Evolutionary conservation across 2,113 vertebrate genomes (phyloP).

Genomic region (Tupaia tana): DNA sequence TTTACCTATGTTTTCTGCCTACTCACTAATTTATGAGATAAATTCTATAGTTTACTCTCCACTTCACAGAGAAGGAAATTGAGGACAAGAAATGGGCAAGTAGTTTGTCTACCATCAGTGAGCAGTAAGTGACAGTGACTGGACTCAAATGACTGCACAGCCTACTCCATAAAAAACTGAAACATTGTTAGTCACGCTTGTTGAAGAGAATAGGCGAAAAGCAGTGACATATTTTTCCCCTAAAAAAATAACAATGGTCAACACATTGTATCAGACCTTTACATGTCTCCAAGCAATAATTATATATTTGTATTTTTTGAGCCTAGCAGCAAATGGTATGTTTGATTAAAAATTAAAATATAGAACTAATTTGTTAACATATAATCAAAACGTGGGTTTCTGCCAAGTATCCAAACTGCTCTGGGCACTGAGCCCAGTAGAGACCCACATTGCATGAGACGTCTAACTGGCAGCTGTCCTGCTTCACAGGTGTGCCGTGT

Average conservation of each 20-base stretch:
- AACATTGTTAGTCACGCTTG: neutral
- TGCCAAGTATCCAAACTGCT: slow-evolving; percentile 30
- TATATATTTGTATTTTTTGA: slow-evolving; percentile 43
- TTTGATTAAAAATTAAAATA: slow-evolving; percentile 54
- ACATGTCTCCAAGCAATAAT: slow-evolving; percentile 16
- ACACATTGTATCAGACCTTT: neutral
- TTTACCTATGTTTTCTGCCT: slow-evolving; percentile 37
- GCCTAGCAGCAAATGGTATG: neutral
- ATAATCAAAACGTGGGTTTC: slow-evolving; percentile 21
- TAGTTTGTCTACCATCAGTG: neutral
- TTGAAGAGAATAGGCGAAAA: neutral
- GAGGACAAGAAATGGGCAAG: slow-evolving; percentile 12
- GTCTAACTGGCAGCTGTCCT: neutral
- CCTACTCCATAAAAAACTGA: neutral
- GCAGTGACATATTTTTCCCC: neutral
- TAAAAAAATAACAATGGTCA: neutral
- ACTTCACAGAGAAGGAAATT: slow-evolving; percentile 15
- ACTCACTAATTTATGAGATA: neutral
- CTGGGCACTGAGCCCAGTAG: neutral
- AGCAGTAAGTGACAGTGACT: neutral
- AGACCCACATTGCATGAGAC: neutral
- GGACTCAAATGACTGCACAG: neutral
- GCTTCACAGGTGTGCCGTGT: neutral
- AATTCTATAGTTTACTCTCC: slow-evolving; percentile 4
- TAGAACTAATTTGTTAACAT: slow-evolving; percentile 22